Evolutionary conservation across 1,140 invertebrate genomes (phyloP).

Genomic region (Batillaria attramentaria): DNA sequence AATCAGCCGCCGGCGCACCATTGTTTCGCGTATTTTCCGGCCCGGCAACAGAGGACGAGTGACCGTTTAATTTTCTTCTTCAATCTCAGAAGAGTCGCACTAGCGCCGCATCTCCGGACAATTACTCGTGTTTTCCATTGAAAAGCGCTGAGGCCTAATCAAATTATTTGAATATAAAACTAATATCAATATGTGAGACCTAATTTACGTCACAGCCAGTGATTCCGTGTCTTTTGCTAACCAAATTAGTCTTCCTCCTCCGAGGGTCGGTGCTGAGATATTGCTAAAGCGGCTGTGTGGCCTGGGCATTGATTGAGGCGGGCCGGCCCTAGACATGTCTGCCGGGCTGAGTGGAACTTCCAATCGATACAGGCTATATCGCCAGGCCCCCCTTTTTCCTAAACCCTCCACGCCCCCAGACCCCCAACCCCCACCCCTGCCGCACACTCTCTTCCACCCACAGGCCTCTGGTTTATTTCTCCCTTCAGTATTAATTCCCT

Average conservation of each 20-base stretch:
- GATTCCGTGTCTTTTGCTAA: slow-evolving; percentile 41
- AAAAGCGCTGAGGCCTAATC: slow-evolving; percentile 35
- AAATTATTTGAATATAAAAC: slow-evolving; percentile 49
- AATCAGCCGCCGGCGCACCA: slow-evolving; percentile 32
- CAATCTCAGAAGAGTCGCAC: slow-evolving; percentile 41
- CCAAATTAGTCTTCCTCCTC: slow-evolving; percentile 39
- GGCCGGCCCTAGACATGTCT: too few relatives aligned
- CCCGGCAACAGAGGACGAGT: slow-evolving; percentile 28
- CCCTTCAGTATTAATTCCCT: too few relatives aligned
- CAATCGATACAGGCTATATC: too few relatives aligned
- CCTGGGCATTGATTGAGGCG: too few relatives aligned
- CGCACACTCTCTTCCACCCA: too few relatives aligned
- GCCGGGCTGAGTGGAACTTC: too few relatives aligned
- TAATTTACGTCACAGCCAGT: slow-evolving; percentile 41
- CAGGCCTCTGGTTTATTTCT: too few relatives aligned
- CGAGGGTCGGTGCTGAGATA: too few relatives aligned
- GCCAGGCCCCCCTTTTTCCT: too few relatives aligned
- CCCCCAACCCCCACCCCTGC: too few relatives aligned
- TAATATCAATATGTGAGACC: slow-evolving; percentile 50
- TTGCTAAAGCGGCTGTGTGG: too few relatives aligned
- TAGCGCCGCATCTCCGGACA: slow-evolving; percentile 34
- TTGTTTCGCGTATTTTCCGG: slow-evolving; percentile 33
- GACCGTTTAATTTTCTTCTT: slow-evolving; percentile 47
- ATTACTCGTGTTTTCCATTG: slow-evolving; percentile 42
- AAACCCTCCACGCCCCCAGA: too few relatives aligned